Base-by-base conservation (phyloP, 2,888 invertebrate species). In the Abrostola tripartita region DNA sequence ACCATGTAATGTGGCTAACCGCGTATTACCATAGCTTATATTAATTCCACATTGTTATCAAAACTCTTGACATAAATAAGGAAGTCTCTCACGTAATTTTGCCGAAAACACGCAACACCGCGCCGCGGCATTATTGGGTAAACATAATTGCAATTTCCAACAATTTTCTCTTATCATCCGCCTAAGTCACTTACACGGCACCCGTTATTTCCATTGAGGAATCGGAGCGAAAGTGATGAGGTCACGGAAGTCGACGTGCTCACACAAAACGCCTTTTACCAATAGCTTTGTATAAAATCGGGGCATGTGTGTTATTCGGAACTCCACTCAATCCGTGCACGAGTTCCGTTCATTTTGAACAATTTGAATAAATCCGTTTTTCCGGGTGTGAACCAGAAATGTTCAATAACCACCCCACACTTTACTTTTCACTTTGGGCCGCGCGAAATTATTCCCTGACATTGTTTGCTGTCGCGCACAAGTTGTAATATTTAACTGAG, bases 171-270 rank as follows among this genome's bases (percentile, higher is more conserved):
- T 69, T 76, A 78, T 74, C 68, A 60, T 53, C 60, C 54, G 47
- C 58, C 40, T 65, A 69, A 65, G 70, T 71, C 63, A 69, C 61
- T 71, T 71, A 62, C 41, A 53, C 54, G 55, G 35, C 55, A 54
- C 52, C 61, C 64, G 80, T 67, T 77, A 74, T 77, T 71, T 74
- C 70, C 35, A 51, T 14, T 38, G 59, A 59, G 60, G 61, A 52
- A 68, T 37, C 53, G 60, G 65, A 65, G 69, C 65, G 63, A 68
- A 69, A 72, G 52, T 72, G 79, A 79, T 79, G 79, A 77, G 63
- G 63, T 61, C 63, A 50, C 49, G 54, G 55, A 61, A 65, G 52
- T 60, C 56, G 51, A 42, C 47, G 55, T 47, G 44, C 49, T 49
- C 54, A 52, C 37, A 71, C 52, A 72, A 59, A 63, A 60, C 61